Evolutionary conservation across 1,140 invertebrate species (phyloP), one percentile per base, ranked within the genome.

Genomic region (Drosophila baimaii): DNA sequence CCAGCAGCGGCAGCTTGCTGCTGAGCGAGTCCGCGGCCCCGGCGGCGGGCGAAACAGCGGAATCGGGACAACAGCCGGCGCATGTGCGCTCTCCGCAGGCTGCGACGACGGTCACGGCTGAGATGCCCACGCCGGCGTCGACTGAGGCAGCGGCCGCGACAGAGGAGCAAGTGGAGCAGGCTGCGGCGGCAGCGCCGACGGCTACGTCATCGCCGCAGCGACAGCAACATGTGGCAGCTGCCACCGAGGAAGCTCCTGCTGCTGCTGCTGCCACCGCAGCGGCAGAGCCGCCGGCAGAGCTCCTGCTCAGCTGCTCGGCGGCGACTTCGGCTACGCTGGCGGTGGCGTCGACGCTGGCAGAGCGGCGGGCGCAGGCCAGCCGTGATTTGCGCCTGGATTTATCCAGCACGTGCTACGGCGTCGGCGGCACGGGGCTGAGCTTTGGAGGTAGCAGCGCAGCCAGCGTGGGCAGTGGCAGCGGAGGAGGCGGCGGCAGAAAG

Each of bases 401-500:
- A 61, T 76, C 76, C 9, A 86, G 83, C 82, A 81, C 81, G 77
- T 90, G 90, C 84, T 85, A 91, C 46, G 88, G 79, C 55, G 77
- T 81, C 21, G 83, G 83, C 19, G 83, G 83, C 65, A 86, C 83
- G 64, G 83, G 83, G 12, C 47, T 86, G 12, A 86, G 83, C 54
- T 86, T 86, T 44, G 68, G 63, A 17, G 57, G 71, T 3, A 65
- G 77, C 70, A 77, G 72, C 57, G 62, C 63, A 6, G 56, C 62
- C 44, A 77, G 62, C 68, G 41, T 66, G 43, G 85, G 12, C 90
- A 93, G 68, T 37, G 77, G 75, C 25, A 54, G 65, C 12, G 66
- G 66, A n/a, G 72, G 63, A 77, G 91, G 41, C 71, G 91, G 41
- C 71, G 91, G 49, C 92, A 93, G 55, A 91, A 94, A 77, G 43